phyloP scores from a whole-genome alignment of 2,113 vertebrate species.

The Corynorhinus townsendii region DNA sequence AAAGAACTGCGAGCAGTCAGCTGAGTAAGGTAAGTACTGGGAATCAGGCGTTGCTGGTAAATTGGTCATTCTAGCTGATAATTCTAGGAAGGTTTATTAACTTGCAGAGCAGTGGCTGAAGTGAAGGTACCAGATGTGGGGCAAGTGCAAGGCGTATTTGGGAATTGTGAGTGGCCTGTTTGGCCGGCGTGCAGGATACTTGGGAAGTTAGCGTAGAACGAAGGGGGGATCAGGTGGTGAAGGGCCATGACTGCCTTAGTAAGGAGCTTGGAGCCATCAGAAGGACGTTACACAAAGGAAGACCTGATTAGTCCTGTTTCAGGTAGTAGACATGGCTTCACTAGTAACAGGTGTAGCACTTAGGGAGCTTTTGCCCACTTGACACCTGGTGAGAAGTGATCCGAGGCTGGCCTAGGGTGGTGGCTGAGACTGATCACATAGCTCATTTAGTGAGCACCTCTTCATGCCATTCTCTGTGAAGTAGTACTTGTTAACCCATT shows the following conservation, averaged over 20 bases:
- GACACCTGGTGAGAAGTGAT: background rate
- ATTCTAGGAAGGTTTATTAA: background rate
- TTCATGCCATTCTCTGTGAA: background rate
- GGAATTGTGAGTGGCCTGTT: background rate
- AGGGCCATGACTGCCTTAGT: background rate
- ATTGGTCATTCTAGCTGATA: background rate
- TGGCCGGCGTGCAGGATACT: background rate
- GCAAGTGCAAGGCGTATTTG: background rate
- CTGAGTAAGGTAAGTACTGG: background rate
- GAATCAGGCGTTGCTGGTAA: background rate
- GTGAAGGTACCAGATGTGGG: background rate
- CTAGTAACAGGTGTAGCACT: background rate
- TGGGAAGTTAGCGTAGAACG: background rate
- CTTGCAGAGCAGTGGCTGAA: background rate
- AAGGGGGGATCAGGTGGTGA: background rate
- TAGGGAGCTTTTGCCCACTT: background rate
- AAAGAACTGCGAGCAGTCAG: background rate
- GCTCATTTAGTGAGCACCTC: background rate
- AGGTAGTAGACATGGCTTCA: background rate
- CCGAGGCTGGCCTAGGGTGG: background rate
- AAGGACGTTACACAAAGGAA: background rate
- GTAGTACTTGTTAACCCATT: background rate
- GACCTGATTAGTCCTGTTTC: background rate
- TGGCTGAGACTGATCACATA: background rate
- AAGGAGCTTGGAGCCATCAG: background rate